phyloP scores from a whole-genome alignment of 2,113 vertebrate species.

The Percina caprodes region DNA sequence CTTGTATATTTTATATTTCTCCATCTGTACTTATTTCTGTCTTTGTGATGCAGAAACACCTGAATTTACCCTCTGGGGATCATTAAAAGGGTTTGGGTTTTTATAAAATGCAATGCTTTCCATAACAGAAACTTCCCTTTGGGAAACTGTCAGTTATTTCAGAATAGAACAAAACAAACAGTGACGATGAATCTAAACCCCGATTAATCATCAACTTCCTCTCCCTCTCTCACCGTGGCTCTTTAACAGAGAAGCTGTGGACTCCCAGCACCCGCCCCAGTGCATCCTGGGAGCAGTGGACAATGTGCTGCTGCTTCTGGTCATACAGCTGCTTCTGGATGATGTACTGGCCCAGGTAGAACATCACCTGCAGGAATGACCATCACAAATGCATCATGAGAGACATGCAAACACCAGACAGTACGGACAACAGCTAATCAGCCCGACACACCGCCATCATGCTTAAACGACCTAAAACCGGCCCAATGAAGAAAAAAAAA shows the following conservation, averaged over 20 bases:
- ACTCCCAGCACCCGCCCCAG: conserved; percentile 96
- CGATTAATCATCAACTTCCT: neutral
- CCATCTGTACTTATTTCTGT: too few species aligned
- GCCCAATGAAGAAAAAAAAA: too few species aligned
- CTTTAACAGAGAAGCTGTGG: conserved; percentile 97
- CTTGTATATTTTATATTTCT: too few species aligned
- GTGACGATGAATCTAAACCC: neutral
- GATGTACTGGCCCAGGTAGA: conserved; percentile 98
- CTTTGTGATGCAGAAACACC: too few species aligned
- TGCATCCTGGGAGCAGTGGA: conserved; percentile 95
- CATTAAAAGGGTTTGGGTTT: neutral
- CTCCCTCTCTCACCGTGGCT: conserved; percentile 87
- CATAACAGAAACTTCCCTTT: neutral
- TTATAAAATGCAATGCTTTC: neutral
- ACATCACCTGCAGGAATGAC: conserved; percentile 89
- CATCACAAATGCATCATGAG: neutral
- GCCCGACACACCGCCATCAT: too few species aligned
- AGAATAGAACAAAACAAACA: neutral
- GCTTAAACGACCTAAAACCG: too few species aligned
- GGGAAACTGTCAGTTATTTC: neutral
- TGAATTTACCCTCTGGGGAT: too few species aligned
- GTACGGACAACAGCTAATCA: neutral
- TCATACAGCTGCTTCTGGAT: conserved; percentile 97
- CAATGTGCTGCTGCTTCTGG: conserved; percentile 97
- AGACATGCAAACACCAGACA: neutral